These are phyloP conservation scores for Galeopsomyia nigrocyanea DNA, from an alignment of 2,888 invertebrate species.

Conservation along the genomic window DNA sequence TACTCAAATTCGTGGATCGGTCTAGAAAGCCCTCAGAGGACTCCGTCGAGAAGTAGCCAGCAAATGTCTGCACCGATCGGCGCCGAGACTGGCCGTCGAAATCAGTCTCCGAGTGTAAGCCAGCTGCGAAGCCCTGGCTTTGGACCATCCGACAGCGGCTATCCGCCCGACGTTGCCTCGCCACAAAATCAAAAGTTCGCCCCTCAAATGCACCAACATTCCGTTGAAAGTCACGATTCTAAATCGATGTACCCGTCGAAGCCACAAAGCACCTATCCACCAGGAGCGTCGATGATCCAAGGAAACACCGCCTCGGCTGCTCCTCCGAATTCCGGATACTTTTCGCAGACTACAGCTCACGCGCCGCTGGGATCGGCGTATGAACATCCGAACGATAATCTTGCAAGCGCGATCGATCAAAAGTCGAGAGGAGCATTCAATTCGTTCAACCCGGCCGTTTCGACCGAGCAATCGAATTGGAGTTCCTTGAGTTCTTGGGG, in stretches of 20 bases:
- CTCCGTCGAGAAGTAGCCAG: constrained; percentile 51
- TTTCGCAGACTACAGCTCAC: no score
- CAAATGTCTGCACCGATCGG: constrained; percentile 45
- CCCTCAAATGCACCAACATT: constrained; percentile 51
- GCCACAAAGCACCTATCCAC: constrained; percentile 52
- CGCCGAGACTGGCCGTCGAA: constrained; percentile 47
- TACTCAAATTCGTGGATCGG: constrained; percentile 50
- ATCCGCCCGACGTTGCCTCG: constrained; percentile 12
- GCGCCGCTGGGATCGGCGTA: constrained; percentile 11
- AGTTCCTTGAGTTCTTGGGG: constrained; percentile 49
- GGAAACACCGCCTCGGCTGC: not conserved
- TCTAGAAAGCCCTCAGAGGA: constrained; percentile 55
- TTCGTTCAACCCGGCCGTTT: constrained; percentile 23
- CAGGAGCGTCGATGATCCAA: constrained; percentile 49
- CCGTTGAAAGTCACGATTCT: constrained; percentile 52
- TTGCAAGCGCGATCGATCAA: constrained; percentile 5
- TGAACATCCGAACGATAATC: constrained; percentile 32
- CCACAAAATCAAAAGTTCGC: constrained; percentile 53
- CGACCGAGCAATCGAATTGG: constrained; percentile 45
- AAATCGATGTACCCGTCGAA: constrained; percentile 43
- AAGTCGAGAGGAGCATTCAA: constrained; percentile 26
- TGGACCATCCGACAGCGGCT: constrained; percentile 27
- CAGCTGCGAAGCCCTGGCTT: constrained; percentile 50
- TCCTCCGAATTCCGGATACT: no score
- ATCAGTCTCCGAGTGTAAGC: constrained; percentile 54